A percentile compares a stretch with the other conserved stretches of the same genome.
Evolutionary conservation across 2,888 invertebrate genomes (phyloP).

Genomic region (Sclerodermus sp.): DNA sequence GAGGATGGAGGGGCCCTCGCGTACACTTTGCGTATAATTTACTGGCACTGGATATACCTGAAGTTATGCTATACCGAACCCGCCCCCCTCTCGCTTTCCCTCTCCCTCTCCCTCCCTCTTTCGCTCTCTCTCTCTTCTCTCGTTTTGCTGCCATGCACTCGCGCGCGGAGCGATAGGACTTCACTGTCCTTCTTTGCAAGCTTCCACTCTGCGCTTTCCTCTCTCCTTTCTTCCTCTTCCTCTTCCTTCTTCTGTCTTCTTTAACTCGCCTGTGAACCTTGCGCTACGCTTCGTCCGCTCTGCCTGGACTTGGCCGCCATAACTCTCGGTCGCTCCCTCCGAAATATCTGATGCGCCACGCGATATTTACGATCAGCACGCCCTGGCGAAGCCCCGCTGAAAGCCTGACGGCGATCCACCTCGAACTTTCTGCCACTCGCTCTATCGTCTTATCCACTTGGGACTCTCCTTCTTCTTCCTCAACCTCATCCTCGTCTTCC

Average conservation of each 20-base stretch:
- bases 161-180: background rate
- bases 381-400: constrained; percentile 31
- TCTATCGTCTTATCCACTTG: constrained; percentile 10
- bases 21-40: constrained; percentile 59
- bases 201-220: background rate
- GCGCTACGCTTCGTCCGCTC: constrained; percentile 34
- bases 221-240: constrained; percentile 14
- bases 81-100: background rate
- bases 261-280: no score
- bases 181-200: constrained; percentile 2
- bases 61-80: constrained; percentile 52
- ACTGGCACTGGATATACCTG: constrained; percentile 57
- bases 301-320: constrained; percentile 36
- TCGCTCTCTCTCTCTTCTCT: background rate
- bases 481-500: constrained; percentile 11
- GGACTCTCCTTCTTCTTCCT: constrained; percentile 13
- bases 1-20: constrained; percentile 44
- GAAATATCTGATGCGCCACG: constrained; percentile 43
- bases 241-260: constrained; percentile 24
- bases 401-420: constrained; percentile 30
- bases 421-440: constrained; percentile 14
- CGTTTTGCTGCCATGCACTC: background rate
- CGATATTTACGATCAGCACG: constrained; percentile 44
- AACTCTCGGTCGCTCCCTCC: constrained; percentile 40
- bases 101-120: constrained; percentile 4